Evolutionary conservation across 1,140 invertebrate species (phyloP), one percentile per base, ranked within the genome.

Genomic region (Drosophila pachea): DNA sequence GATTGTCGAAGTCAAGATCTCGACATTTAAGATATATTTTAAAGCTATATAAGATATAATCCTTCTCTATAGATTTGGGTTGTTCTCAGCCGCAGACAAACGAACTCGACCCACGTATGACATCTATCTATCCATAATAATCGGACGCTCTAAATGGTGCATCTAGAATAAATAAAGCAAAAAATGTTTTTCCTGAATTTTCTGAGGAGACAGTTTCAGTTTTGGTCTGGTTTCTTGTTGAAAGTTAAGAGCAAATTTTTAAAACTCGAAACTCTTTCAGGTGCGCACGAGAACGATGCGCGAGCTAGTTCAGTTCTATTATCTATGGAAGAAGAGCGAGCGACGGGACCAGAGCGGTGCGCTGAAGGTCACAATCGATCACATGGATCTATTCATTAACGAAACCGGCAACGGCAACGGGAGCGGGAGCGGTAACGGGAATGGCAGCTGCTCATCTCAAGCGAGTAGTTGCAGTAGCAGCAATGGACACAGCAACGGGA

Each of bases 271-370:
- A 50, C 76, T 52, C 49, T 82, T 81, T 70, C 62, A 89, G 88
- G 95, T 97, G 14, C 92, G 95, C 86, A 98, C 97, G 50, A 91
- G 97, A 87, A 97, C 97, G n/a, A 97, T 99, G 29, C 96, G 97
- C 31, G 98, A 99, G 91, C 90, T 99, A 48, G 97, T 99, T 38
- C 97, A 99, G 88, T 99, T 99, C 91, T 99, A 99, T 91, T 99
- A 99, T 88, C 92, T 99, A 33, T 99, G 98, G 98, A 99, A 99
- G 90, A 99, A 99, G 91, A 99, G 98, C 49, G 97, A 99, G 89
- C 91, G 98, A 42, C 97, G 99, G 90, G 98, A 99, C 95, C 78
- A 87, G 14, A 81, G 83, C 66, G 88, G 87, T 59, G 81, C 71
- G 11, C 71, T 86, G 0, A 79, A 88, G 32, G 84, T 88, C 52